Base-by-base conservation (phyloP, 2,888 invertebrate genomes). In the Catonia carolina region DNA sequence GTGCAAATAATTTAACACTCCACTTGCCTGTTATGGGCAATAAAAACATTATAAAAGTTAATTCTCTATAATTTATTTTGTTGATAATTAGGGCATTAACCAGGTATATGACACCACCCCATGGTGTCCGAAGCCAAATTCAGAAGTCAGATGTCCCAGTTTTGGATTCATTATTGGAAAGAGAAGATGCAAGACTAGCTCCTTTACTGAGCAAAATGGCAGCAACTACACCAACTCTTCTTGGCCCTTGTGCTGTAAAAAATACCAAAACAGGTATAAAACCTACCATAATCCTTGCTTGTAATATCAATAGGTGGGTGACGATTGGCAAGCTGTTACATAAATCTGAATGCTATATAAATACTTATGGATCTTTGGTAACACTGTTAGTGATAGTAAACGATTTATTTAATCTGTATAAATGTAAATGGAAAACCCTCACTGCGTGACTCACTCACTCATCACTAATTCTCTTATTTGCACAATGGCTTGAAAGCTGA, bases 131-230 rank as follows among this genome's bases (percentile, higher is more conserved):
- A 14, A 22, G 3, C 20, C 49, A 39, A 17, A 22, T 55, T 45
- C 33, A 49, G 18, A 12, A 41, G 17, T 37, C 58, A 12, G 60
- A 63, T 23, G 51, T 61, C 7, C 51, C 60, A 1, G 54, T 61
- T 63, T 77, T 85, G 22, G 83, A 84, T 64, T 77, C 80, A 59
- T 76, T 86, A 48, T 78, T 86, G 33, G 77, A 78, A 65, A 78
- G 79, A 58, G 86, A 86, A 74, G 83, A 84, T 68, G 78, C 81
- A 59, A 83, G 83, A 66, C 80, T 85, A 54, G 74, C 80, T 61
- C 78, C 79, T 60, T 70, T 85, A 51, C 67, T 86, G 47, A 78
- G 79, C 56, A 75, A 78, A 1, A 80, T 80, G 5, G 75, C 81
- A 22, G 76, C 77, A 60, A 74, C 79, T 67, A 76, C 82, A 0